These are phyloP conservation scores for Diplodus puntazzo DNA, from an alignment of 2,797 vertebrate species.

Conservation along the genomic window DNA sequence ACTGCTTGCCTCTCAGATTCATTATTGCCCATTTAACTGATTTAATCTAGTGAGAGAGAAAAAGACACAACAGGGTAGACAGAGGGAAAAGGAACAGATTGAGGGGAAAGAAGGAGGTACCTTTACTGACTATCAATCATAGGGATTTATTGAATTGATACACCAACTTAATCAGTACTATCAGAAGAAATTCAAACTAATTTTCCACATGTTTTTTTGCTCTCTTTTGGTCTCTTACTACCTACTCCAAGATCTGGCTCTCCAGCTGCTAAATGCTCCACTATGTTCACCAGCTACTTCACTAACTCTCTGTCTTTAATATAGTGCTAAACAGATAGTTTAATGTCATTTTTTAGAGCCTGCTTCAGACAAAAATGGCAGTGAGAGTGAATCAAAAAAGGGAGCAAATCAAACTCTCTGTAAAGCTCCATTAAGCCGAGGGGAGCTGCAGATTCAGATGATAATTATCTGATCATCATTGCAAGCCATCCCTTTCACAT, in stretches of 20 bases:
- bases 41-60: not conserved
- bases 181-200: too few relatives aligned
- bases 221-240: too few relatives aligned
- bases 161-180: not conserved
- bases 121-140: not conserved
- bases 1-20: not conserved
- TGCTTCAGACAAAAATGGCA: too few relatives aligned
- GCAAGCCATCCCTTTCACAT: not conserved
- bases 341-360: too few relatives aligned
- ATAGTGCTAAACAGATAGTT: too few relatives aligned
- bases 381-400: too few relatives aligned
- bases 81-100: not conserved
- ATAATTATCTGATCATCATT: too few relatives aligned
- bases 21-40: slow-evolving; percentile 5
- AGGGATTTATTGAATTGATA: not conserved
- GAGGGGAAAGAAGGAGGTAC: not conserved
- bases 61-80: too few relatives aligned
- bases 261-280: not conserved
- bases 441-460: too few relatives aligned
- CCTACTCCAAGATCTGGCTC: not conserved
- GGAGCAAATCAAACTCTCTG: too few relatives aligned
- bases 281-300: not conserved
- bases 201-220: too few relatives aligned
- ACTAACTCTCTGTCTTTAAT: not conserved
- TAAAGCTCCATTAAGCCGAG: too few relatives aligned